Evolutionary conservation across 2,888 invertebrate species (phyloP), one percentile per base, ranked within the genome.

Genomic region (Nebria brevicollis): DNA sequence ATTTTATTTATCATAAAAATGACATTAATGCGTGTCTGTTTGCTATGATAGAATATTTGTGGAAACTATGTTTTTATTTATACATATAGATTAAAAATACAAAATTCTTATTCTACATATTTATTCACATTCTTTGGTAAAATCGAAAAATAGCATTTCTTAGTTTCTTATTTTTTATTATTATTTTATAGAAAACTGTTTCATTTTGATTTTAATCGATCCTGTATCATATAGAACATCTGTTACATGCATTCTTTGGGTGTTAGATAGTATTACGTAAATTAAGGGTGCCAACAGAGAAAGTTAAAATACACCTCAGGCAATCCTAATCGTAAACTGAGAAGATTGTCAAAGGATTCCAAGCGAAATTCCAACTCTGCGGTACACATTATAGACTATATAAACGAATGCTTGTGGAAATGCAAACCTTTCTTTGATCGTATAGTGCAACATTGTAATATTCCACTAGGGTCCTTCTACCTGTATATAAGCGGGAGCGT

Each of bases 341-440:
- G 54, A 54, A 54, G 54, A 54, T 54, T 54, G 54, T 54, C 54
- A 54, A 54, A 54, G 54, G 54, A 54, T 54, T 54, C 54, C 54
- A 7, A 54, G 54, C 4, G 54, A 54, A 54, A 54, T 54, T 54
- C 7, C 54, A 13, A 8, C 54, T 54, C 54, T 20, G 20, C 20
- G 20, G 20, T 10, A 43, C 10, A 13, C 54, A 54, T 2, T 54
- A 54, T 54, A 3, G 2, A 8, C 54, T 54, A 8, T 8, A 54
- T 54, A 54, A 54, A 54, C 13, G 54, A 54, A 54, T 54, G 7
- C 6, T 13, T 54, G 54, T 54, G 6, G 54, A 54, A 54, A 54
- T 13, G 8, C 43, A 54, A 13, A 54, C 54, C 54, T 54, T 54
- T 54, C 54, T 54, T 54, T 54, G 54, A 54, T 13, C 54, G 54